Base-by-base conservation (phyloP, 2,113 vertebrate species). In the Polypterus bichir region DNA sequence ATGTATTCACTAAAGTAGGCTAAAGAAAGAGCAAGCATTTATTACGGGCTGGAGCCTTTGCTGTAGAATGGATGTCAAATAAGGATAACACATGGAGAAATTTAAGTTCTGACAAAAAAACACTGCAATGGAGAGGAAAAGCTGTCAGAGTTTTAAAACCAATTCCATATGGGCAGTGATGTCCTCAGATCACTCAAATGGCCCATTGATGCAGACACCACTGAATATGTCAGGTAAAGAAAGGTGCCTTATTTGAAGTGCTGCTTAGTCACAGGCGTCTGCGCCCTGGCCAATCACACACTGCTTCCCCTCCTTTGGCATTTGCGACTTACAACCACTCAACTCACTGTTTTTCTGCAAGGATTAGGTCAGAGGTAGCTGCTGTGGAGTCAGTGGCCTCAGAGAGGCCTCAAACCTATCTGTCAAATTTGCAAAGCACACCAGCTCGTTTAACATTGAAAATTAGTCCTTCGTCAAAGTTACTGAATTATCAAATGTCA, bases 401-500 rank as follows among this genome's bases (percentile, higher is more conserved):
- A 8, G 56, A 45, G 44, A 45, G 7, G 56, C 46, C 7, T 58
- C 44, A 58, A 44, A 45, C 46, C 46, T 58, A 3, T 45, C 44
- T 58, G 27, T 58, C 44, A 45, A 27, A 27, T 4, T 8, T 58
- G 56, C 27, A 27, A 27, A 58, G 56, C 56, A 58, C 46, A 58
- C n/a, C 46, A 45, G 44, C n/a, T 45, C 46, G 56, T 58, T 56
- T 56, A 56, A 11, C 44, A 7, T 45, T 45, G 4, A 58, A 58
- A 58, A 58, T 44, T 8, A 45, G 9, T 27, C 9, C 64, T 59
- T 5, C 54, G 7, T 47, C 47, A 6, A 6, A 51, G n/a, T 62
- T 61, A 10, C 68, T 59, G 45, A 70, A 48, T 54, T 60, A 60
- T 60, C 52, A 66, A 55, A 3, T 58, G 44, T 57, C 65, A 65